Evolutionary conservation across 2,797 vertebrate species (phyloP).

Genomic region (Pagetopsis macropterus): DNA sequence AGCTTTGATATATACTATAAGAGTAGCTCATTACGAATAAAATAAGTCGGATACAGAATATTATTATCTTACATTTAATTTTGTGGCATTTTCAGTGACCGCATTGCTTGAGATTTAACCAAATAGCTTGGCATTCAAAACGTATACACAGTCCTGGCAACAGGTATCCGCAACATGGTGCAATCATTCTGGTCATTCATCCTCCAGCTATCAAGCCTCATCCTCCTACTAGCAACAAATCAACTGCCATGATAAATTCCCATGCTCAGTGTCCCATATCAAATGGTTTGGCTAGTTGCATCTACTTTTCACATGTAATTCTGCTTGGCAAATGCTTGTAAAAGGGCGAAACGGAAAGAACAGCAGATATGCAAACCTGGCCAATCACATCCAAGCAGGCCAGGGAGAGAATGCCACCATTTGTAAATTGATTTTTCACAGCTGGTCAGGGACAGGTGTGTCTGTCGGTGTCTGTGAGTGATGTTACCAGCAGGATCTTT

Average conservation of each 20-base stretch:
- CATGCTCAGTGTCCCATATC: conserved; percentile 50
- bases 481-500: conserved; percentile 68
- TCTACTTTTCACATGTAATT: conserved; percentile 31
- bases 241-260: conserved; percentile 46
- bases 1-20: not conserved
- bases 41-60: not conserved
- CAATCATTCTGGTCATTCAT: conserved; percentile 35
- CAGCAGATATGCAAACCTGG: conserved; percentile 6
- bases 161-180: not conserved
- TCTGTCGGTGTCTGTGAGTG: conserved; percentile 57
- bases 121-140: not conserved
- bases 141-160: not conserved
- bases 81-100: not conserved
- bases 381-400: conserved; percentile 28
- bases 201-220: conserved; percentile 22
- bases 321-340: conserved; percentile 29
- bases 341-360: not conserved
- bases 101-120: not conserved
- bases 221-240: conserved; percentile 40
- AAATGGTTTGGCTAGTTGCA: conserved; percentile 29
- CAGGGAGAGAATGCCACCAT: conserved; percentile 38
- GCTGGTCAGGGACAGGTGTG: conserved; percentile 69
- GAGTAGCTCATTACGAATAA: not conserved
- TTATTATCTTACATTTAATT: not conserved
- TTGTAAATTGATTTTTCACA: conserved; percentile 64